Percentiles rank a stretch among this genome's conserved stretches.
These are phyloP conservation scores for zebrafish (Danio rerio) DNA, from an alignment of 2,113 vertebrate genomes.

Conservation along the genomic window GRCz12tu NC_133180.1:6473001-6473500, in stretches of 20 bases:
- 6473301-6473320: slow-evolving; percentile 34
- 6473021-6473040: too few species aligned
- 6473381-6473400: slow-evolving; percentile 51
- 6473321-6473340: slow-evolving; percentile 18
- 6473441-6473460: neutral
- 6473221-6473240: too few species aligned
- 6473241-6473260: neutral
- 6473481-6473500: neutral
- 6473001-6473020: too few species aligned
- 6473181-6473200: slow-evolving; percentile 6
- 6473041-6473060: too few species aligned
- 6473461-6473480: neutral
- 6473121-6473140: neutral
- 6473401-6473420: slow-evolving; percentile 61
- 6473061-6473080: neutral
- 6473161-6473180: too few species aligned
- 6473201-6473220: slow-evolving; percentile 1
- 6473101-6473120: neutral
- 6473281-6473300: neutral
- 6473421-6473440: slow-evolving; percentile 62
- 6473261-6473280: neutral
- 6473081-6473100: neutral
- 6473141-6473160: neutral
- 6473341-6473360: neutral
- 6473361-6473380: neutral